Base-by-base conservation (phyloP, 2,888 invertebrate species). In the Sturmia bella region DNA sequence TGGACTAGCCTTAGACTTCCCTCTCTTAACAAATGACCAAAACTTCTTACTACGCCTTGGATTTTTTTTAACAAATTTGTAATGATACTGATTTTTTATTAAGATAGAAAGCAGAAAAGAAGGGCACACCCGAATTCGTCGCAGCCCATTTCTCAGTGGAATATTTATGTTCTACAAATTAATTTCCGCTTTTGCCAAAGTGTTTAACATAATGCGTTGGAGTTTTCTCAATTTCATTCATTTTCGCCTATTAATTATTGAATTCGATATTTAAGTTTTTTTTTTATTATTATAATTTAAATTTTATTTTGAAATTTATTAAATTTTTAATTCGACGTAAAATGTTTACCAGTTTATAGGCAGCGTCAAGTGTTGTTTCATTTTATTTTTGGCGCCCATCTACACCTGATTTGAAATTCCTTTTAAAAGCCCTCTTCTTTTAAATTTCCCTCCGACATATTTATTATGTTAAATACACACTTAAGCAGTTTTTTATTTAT, bases 201-300 rank as follows among this genome's bases (percentile, higher is more conserved):
- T 39, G 7, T 39, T 52, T 11, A 7, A 24, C 12, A 9, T 59
- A 37, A 72, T 59, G 43, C 41, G 63, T 72, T n/a, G 70, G 56
- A 69, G 63, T 75, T 70, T 48, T 13, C 39, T 27, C n/a, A 48
- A n/a, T 43, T 66, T 61, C 41, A 63, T 37, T 63, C 19, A 19
- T 52, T 57, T 15, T 57, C 39, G 12, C 12, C 50, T 45, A 24
- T 43, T 17, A 83, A 85, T 88, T 84, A 85, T 86, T 87, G 84
- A 85, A 85, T 88, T 88, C 87, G 89, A 89, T 88, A 88, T 87
- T 87, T 89, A 79, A 85, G 86, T 87, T 86, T 86, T 48, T 32
- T 61, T 87, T 85, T 86, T 66, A 48, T 68, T 27, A 69, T 57
- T 32, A 69, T 50, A 24, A 52, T n/a, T 32, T 41, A 48, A 54